Conservation (phyloP, 1,140 invertebrate genomes). For the Agrilus planipennis region DNA sequence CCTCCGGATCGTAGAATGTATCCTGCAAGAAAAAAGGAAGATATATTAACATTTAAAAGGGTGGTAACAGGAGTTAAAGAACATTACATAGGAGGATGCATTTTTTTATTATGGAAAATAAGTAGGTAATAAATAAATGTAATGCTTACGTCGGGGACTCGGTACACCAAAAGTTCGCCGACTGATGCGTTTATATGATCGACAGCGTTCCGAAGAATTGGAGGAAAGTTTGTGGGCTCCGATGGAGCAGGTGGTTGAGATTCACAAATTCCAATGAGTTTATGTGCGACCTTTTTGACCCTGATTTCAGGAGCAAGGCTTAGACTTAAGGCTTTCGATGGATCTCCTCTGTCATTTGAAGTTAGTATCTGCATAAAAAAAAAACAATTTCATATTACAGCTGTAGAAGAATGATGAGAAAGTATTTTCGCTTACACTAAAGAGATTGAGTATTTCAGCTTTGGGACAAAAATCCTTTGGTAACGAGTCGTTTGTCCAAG, state of each 20-base stretch:
- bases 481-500: constrained; percentile 82
- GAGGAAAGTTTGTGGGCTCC: constrained; percentile 51
- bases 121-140: neutral
- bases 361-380: constrained; percentile 42
- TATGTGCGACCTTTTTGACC: constrained; percentile 48
- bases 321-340: constrained; percentile 41
- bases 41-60: neutral
- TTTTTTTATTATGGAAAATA: neutral
- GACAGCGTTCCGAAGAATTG: constrained; percentile 69
- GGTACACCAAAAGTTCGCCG: constrained; percentile 64
- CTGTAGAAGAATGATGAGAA: neutral
- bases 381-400: no score
- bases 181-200: constrained; percentile 69
- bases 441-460: constrained; percentile 54
- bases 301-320: constrained; percentile 48
- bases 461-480: constrained; percentile 63
- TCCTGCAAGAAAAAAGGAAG: constrained; percentile 42
- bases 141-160: constrained; percentile 58
- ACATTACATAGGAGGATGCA: neutral
- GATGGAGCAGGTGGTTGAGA: constrained; percentile 24
- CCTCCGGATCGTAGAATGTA: constrained; percentile 82
- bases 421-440: constrained; percentile 41
- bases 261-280: constrained; percentile 51
- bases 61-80: constrained; percentile 1
- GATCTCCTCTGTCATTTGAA: constrained; percentile 39